Evolutionary conservation across 2,113 vertebrate species (phyloP).

Genomic region (Microtus montanus): DNA sequence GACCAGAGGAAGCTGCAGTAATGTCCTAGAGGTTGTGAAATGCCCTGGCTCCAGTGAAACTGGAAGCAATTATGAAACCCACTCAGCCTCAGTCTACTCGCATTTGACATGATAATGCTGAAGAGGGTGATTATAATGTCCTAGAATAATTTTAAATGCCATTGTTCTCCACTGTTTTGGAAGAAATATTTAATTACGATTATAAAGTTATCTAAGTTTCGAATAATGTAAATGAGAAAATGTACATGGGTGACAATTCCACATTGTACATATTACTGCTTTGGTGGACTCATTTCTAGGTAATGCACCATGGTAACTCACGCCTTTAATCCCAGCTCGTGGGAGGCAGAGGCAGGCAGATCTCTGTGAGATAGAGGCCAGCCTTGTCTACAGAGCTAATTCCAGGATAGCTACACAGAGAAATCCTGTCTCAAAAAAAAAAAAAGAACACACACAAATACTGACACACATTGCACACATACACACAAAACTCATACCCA

Average conservation of each 20-base stretch:
- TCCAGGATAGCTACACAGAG: too few relatives aligned
- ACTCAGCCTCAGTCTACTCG: not conserved
- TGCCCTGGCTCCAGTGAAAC: not conserved
- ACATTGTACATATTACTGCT: not conserved
- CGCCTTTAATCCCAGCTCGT: too few relatives aligned
- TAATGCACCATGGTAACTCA: not conserved
- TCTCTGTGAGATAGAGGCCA: too few relatives aligned
- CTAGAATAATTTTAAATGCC: not conserved
- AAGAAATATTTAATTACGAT: not conserved
- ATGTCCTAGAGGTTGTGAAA: too few relatives aligned
- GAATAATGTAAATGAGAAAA: constrained; percentile 1
- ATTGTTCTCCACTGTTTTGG: not conserved
- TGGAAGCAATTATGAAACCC: not conserved
- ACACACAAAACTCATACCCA: not conserved
- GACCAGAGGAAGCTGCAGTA: not conserved
- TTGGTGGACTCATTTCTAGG: not conserved
- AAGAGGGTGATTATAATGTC: not conserved
- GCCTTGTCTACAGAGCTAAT: too few relatives aligned
- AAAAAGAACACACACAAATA: not conserved
- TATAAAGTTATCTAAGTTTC: constrained; percentile 11
- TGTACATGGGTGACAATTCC: not conserved
- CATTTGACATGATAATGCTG: not conserved
- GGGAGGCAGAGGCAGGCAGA: too few relatives aligned
- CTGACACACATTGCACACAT: not conserved
- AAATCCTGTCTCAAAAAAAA: too few relatives aligned